phyloP scores from a whole-genome alignment of 2,888 invertebrate species.

The Mesorhabditis sp. region DNA sequence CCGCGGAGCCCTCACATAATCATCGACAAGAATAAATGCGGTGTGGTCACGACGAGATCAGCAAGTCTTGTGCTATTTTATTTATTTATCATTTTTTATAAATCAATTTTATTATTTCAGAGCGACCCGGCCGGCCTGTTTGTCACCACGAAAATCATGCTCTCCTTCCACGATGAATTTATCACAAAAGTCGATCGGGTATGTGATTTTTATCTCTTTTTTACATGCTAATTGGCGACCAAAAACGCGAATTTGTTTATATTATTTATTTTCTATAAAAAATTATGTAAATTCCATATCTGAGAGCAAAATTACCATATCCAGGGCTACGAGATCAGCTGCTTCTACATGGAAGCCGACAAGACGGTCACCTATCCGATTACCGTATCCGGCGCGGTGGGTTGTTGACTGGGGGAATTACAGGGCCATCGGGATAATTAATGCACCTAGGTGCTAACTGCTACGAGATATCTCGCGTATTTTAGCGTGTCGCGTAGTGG shows the following conservation, averaged over 20 bases:
- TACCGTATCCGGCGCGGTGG: conserved; percentile 39
- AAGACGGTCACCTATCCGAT: conserved; percentile 57
- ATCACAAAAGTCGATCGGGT: conserved; percentile 55
- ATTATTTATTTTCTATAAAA: too few relatives aligned
- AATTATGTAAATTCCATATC: background rate
- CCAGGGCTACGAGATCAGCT: conserved; percentile 44
- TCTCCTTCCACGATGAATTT: conserved; percentile 57
- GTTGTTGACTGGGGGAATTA: background rate
- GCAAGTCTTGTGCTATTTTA: conserved; percentile 19
- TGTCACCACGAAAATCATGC: conserved; percentile 54
- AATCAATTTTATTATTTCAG: conserved; percentile 25
- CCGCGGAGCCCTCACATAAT: conserved; percentile 49
- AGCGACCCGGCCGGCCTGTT: conserved; percentile 53
- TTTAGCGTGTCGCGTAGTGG: too few relatives aligned
- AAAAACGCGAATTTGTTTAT: too few relatives aligned
- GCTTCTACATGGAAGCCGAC: conserved; percentile 53
- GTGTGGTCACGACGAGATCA: conserved; percentile 51
- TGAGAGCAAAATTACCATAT: background rate
- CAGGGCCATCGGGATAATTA: background rate
- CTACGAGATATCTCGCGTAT: too few relatives aligned
- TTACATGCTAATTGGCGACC: too few relatives aligned
- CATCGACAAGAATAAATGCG: conserved; percentile 49
- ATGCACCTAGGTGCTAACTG: too few relatives aligned
- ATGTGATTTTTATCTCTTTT: conserved; percentile 1
- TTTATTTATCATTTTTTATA: background rate